Base-by-base conservation (phyloP, 2,797 vertebrate genomes). In the Buphagus erythrorhynchus region DNA sequence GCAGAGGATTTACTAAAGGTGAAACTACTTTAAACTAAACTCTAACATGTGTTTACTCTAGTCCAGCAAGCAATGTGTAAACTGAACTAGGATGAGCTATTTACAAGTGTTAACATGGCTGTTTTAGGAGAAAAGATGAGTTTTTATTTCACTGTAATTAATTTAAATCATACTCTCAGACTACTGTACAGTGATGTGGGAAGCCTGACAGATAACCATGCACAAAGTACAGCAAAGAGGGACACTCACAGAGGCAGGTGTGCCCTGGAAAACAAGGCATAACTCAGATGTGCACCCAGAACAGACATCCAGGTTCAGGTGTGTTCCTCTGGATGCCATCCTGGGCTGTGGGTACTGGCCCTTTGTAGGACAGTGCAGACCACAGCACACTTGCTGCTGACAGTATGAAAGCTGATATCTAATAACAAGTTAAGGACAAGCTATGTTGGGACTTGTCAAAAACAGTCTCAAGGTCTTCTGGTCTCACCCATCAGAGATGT, bases 331-430 rank as follows among this genome's bases (percentile, higher is more conserved):
- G 58, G 21, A 25, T n/a, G 38, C 48, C 77, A 86, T 38, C 31
- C 29, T 31, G n/a, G 36, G 19, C 16, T 1, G 1, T 1, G 8
- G 10, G 29, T 16, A 25, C 10, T 2, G 1, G 59, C 28, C 33
- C 9, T 26, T 29, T 38, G 40, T 19, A 90, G 7, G 4, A 66
- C 29, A 6, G 48, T 25, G 33, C 52, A 78, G 31, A 73, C 10
- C 43, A 68, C 71, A 82, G 20, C 3, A 3, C 16, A 26, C 16
- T 35, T 62, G 31, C 1, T 42, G 29, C 49, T 81, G 55, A 46
- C 40, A 40, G 33, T 3, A 54, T 4, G 17, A 77, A 96, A 88
- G 42, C 9, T 49, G 52, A 5, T 38, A 51, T 35, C 55, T 77
- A 67, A 51, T 28, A 86, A 2, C 48, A 74, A 22, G 15, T 29